Evolutionary conservation across 2,888 invertebrate species (phyloP).

Genomic region (Malachius bipustulatus): DNA sequence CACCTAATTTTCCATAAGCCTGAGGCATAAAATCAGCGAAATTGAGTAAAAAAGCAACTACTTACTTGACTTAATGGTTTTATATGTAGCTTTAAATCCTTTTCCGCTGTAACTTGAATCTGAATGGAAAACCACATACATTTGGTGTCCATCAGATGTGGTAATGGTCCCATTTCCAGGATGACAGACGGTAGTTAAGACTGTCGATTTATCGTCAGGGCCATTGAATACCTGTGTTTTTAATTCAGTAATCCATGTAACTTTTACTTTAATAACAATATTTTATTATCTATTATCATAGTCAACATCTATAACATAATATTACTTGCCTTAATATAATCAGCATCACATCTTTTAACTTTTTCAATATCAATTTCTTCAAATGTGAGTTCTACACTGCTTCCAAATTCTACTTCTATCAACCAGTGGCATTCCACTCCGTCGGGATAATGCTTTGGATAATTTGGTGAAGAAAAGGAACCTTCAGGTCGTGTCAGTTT

Average conservation of each 20-base stretch:
- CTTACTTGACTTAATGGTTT: conserved; percentile 41
- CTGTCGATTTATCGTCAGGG: conserved; percentile 42
- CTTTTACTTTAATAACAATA: too few relatives aligned
- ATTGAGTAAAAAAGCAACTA: too few relatives aligned
- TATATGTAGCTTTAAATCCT: conserved; percentile 56
- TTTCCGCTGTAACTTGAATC: conserved; percentile 44
- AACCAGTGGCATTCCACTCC: conserved; percentile 69
- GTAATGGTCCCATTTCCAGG: conserved; percentile 29
- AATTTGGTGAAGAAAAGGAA: conserved; percentile 65
- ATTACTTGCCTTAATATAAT: conserved; percentile 44
- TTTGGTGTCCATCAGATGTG: conserved; percentile 53
- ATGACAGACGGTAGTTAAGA: conserved; percentile 31
- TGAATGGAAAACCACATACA: conserved; percentile 57
- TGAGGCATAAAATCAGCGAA: too few relatives aligned
- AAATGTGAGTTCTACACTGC: conserved; percentile 57
- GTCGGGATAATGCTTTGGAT: conserved; percentile 66
- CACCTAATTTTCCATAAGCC: too few relatives aligned
- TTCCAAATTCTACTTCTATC: conserved; percentile 53
- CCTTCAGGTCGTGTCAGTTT: conserved; percentile 48
- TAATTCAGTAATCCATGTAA: too few relatives aligned
- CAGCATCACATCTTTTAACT: conserved; percentile 43
- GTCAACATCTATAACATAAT: too few relatives aligned
- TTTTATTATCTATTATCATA: too few relatives aligned
- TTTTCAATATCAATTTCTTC: conserved; percentile 51
- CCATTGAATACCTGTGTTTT: conserved; percentile 53